A percentile compares a stretch with the other conserved stretches of the same genome.
Conservation (phyloP, 2,113 vertebrate genomes). For the Pluvianellus socialis region DNA sequence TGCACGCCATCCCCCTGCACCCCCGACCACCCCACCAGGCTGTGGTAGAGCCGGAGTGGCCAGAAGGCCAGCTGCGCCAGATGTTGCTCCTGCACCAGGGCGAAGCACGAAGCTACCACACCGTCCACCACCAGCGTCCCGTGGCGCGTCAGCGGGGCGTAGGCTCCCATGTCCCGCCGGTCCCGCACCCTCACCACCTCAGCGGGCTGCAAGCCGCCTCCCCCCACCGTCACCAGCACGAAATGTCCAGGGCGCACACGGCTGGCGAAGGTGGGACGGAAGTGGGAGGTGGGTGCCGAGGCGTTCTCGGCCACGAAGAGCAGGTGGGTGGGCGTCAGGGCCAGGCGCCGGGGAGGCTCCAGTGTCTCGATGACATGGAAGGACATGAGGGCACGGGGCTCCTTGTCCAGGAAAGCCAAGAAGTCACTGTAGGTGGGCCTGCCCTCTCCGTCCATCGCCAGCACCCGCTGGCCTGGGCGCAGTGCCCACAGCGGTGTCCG, state of each 20-base stretch:
- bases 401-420: constrained; percentile 89
- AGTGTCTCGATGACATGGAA: constrained; percentile 87
- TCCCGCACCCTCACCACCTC: constrained; percentile 77
- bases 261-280: constrained; percentile 87
- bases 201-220: constrained; percentile 60
- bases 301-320: constrained; percentile 83
- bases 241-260: constrained; percentile 87
- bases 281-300: constrained; percentile 58
- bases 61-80: constrained; percentile 90
- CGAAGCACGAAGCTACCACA: constrained; percentile 92
- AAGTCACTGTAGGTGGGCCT: constrained; percentile 88
- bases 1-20: constrained; percentile 83
- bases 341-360: constrained; percentile 78
- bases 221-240: constrained; percentile 72
- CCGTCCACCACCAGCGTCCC: constrained; percentile 92
- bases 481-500: constrained; percentile 82
- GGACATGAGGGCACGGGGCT: constrained; percentile 68
- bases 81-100: constrained; percentile 85
- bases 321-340: constrained; percentile 90
- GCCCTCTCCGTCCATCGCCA: constrained; percentile 84
- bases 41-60: constrained; percentile 86
- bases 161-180: constrained; percentile 79
- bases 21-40: constrained; percentile 73
- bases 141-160: constrained; percentile 89
- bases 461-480: constrained; percentile 84